Conservation (phyloP, 2,888 invertebrate genomes). For the Limnephilus marmoratus region DNA sequence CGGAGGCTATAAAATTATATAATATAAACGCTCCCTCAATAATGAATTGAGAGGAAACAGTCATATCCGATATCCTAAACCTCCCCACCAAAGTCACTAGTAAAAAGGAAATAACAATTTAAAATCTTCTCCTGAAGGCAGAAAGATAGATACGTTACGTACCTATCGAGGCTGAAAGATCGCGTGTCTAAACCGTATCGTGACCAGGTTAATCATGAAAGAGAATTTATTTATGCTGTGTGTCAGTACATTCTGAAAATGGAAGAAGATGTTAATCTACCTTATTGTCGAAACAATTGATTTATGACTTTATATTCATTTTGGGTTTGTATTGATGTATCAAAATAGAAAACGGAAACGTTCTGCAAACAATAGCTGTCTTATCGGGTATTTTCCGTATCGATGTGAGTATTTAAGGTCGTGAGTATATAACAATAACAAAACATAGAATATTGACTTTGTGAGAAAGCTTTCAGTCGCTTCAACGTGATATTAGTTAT, state of each 20-base stretch:
- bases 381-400: neutral
- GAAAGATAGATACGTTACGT: neutral
- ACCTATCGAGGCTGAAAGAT: neutral
- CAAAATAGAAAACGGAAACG: conserved; percentile 37
- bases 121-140: neutral
- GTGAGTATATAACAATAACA: neutral
- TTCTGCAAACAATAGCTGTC: neutral
- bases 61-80: conserved; percentile 21
- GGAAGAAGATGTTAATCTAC: conserved; percentile 24
- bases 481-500: too few species aligned
- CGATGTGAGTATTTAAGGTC: neutral
- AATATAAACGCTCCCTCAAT: neutral
- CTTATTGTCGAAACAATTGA: conserved; percentile 21
- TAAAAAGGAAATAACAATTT: conserved; percentile 31
- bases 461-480: neutral
- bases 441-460: neutral
- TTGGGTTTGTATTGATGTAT: conserved; percentile 13
- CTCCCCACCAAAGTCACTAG: neutral
- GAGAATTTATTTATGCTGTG: conserved; percentile 28
- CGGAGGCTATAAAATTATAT: neutral
- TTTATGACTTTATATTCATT: neutral
- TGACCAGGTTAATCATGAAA: neutral
- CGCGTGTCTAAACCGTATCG: conserved; percentile 20
- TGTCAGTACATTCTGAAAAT: conserved; percentile 29
- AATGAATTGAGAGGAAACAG: conserved; percentile 12